phyloP scores from a whole-genome alignment of 1,140 invertebrate genomes.

The Littorina saxatilis region DNA sequence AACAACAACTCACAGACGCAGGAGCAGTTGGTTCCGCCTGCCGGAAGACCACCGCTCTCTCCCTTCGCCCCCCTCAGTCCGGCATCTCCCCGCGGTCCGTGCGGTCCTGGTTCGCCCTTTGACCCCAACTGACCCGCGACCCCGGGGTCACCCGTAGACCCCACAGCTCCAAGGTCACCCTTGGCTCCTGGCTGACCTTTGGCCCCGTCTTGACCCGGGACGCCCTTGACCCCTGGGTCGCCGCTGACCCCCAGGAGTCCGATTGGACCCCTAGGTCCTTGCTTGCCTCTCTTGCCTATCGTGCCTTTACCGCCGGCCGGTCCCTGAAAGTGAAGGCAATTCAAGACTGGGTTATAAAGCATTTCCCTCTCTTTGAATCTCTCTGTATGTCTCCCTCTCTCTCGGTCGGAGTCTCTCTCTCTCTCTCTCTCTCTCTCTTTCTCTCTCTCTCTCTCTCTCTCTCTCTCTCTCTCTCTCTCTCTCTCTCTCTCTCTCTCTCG shows the following conservation, averaged over 20 bases:
- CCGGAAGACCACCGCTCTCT: neutral
- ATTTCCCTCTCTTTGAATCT: no score
- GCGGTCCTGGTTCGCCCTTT: neutral
- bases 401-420: no score
- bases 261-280: neutral
- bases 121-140: neutral
- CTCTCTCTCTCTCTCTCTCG: no score
- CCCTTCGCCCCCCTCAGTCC: neutral
- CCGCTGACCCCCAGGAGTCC: neutral
- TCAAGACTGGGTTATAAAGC: no score
- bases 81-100: neutral
- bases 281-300: neutral
- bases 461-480: no score
- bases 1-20: conserved; percentile 25
- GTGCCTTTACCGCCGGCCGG: neutral
- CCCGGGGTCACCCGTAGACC: neutral
- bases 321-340: neutral
- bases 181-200: conserved; percentile 16
- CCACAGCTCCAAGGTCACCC: neutral
- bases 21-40: neutral
- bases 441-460: no score
- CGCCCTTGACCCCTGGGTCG: neutral
- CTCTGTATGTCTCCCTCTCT: no score
- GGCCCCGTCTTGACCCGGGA: neutral
- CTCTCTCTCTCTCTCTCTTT: no score